Evolutionary conservation across 2,888 invertebrate species (phyloP), one percentile per base, ranked within the genome.

Genomic region (Melanophora roralis): DNA sequence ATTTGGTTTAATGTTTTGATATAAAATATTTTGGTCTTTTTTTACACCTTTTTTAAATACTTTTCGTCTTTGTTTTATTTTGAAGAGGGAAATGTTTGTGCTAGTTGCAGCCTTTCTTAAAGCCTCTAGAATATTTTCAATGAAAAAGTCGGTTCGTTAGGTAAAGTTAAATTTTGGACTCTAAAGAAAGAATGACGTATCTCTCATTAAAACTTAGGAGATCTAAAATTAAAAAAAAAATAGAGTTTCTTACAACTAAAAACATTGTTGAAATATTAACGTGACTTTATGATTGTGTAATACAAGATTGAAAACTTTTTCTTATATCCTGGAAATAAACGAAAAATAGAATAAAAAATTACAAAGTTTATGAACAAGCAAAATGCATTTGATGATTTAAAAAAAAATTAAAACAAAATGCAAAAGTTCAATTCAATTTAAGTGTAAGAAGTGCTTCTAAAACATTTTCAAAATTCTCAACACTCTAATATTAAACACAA

Each of bases 191-290:
- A n/a, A n/a, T n/a, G n/a, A n/a, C n/a, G n/a, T n/a, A n/a, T n/a
- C n/a, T n/a, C n/a, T n/a, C n/a, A n/a, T n/a, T n/a, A n/a, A n/a
- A n/a, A n/a, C n/a, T n/a, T n/a, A n/a, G n/a, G n/a, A n/a, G n/a
- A n/a, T n/a, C 43, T 43, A 14, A 16, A 16, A 6, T 19, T 11
- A 21, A 38, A 55, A 73, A 8, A 11, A 51, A 59, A 85, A 79
- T 83, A n/a, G n/a, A n/a, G 78, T 71, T 67, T 57, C 51, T 55
- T 81, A 55, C n/a, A 19, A 36, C 16, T n/a, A 72, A 72, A 82
- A 82, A 78, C 72, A 68, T 62, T 72, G 72, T 77, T 65, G 76
- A 67, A 80, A 81, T 74, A 73, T 75, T 77, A 71, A 82, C 82
- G 76, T 78, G 82, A 82, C 78, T 82, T 77, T 82, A 78, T 78